Base-by-base conservation (phyloP, 2,797 vertebrate genomes). In the Columba guinea region DNA sequence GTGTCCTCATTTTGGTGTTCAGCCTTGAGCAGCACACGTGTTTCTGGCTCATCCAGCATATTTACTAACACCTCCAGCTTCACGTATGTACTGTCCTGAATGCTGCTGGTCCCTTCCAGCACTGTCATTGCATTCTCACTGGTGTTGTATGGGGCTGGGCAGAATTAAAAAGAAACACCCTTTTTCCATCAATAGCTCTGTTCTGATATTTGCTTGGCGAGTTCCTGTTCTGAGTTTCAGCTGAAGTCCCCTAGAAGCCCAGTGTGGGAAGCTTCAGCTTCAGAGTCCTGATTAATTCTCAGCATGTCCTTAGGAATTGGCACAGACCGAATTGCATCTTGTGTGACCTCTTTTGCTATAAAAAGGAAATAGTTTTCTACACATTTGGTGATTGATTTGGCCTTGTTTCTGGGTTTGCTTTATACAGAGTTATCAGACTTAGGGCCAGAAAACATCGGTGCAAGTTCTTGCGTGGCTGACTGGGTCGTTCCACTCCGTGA, bases 401-500 rank as follows among this genome's bases (percentile, higher is more conserved):
- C 8, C 19, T 65, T 69, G 5, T 62, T 88, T 59, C 11, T 70
- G 19, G 5, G 2, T 67, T 84, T 78, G 35, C 24, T 77, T 90
- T 80, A n/a, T 52, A 30, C 27, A 44, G 56, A 79, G 27, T 68
- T 60, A 16, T 3, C 39, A 53, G 13, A 48, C 16, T 58, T 67
- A n/a, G 35, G 35, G 60, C 18, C 60, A 58, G 74, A 78, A 75
- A 56, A 48, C 20, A 13, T 16, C 39, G 37, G 17, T 34, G n/a
- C 28, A 49, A 23, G 32, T 49, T 81, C 4, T 20, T 37, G 48
- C 2, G 17, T 7, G 30, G 10, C 44, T 75, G 41, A 16, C 30
- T 58, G 39, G 28, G 35, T 64, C n/a, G 49, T 28, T 63, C 53
- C 3, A 4, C 39, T 44, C 48, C 0, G 0, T 10, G 32, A 6